These are phyloP conservation scores for Drosophila dives DNA, from an alignment of 2,888 invertebrate species.

Conservation along the genomic window DNA sequence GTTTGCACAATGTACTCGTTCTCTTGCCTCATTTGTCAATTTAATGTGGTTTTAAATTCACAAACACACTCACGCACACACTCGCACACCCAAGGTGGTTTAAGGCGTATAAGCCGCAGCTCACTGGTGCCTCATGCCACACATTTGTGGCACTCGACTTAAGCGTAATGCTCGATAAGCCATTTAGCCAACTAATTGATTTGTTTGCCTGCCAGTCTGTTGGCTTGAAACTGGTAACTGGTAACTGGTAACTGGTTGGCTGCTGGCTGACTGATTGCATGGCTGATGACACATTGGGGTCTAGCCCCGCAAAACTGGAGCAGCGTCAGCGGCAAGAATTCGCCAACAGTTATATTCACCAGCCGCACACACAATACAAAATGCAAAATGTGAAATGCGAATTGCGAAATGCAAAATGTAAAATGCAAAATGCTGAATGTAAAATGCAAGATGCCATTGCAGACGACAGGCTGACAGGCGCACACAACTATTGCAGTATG, in stretches of 20 bases:
- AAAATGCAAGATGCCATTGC: conserved; percentile 12
- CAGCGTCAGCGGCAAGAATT: conserved; percentile 32
- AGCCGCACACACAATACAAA: conserved; percentile 39
- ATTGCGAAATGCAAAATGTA: neutral
- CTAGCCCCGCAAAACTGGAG: conserved; percentile 43
- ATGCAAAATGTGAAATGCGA: neutral
- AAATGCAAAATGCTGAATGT: neutral
- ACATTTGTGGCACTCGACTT: conserved; percentile 27
- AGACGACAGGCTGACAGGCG: conserved; percentile 51
- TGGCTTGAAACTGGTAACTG: conserved; percentile 8
- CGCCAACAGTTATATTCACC: conserved; percentile 11
- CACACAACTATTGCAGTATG: conserved; percentile 47
- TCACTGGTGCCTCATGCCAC: conserved; percentile 19
- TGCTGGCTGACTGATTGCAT: conserved; percentile 57
- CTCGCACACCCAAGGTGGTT: conserved; percentile 1
- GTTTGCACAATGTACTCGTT: conserved; percentile 12
- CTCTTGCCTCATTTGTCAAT: conserved; percentile 47
- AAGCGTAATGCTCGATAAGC: conserved; percentile 46
- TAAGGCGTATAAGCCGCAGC: conserved; percentile 13
- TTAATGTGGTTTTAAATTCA: conserved; percentile 32
- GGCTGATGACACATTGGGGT: conserved; percentile 63
- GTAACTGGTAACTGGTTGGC: conserved; percentile 3
- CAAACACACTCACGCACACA: neutral
- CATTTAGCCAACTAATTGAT: conserved; percentile 62
- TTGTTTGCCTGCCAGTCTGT: conserved; percentile 33